Evolutionary conservation across 2,888 invertebrate species (phyloP).

Genomic region (Gastracanthus pulcherrimus): DNA sequence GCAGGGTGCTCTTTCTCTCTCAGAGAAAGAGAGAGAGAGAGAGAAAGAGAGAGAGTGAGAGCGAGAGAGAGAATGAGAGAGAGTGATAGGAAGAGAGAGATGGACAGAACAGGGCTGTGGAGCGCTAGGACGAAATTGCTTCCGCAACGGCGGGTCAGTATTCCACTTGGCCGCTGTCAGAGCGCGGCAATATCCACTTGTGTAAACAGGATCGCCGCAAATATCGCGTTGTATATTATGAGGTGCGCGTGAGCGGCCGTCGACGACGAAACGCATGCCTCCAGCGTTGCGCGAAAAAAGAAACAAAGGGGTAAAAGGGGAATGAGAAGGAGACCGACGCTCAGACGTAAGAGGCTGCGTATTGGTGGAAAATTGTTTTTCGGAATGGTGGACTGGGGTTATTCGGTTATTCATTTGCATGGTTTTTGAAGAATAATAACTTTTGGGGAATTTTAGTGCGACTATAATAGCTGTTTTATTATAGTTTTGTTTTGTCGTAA

Average conservation of each 20-base stretch:
- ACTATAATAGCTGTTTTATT: no score
- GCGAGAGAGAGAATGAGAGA: not conserved
- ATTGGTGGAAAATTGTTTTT: no score
- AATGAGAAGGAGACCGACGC: no score
- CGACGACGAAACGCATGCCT: not conserved
- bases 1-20: not conserved
- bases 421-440: no score
- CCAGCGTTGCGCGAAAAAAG: no score
- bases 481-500: no score
- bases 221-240: constrained; percentile 60
- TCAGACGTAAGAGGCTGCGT: no score
- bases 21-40: not conserved
- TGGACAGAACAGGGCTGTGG: not conserved
- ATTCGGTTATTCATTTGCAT: no score
- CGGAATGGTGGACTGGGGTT: no score
- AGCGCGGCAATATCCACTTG: constrained; percentile 63
- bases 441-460: no score
- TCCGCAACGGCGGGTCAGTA: constrained; percentile 46
- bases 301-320: no score
- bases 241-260: not conserved
- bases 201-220: constrained; percentile 64
- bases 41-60: not conserved
- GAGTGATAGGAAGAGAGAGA: not conserved
- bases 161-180: constrained; percentile 60
- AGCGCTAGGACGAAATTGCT: constrained; percentile 58